A percentile compares a stretch with the other conserved stretches of the same genome.
Conservation (phyloP, 2,113 vertebrate genomes). For the Euleptes europaea region DNA sequence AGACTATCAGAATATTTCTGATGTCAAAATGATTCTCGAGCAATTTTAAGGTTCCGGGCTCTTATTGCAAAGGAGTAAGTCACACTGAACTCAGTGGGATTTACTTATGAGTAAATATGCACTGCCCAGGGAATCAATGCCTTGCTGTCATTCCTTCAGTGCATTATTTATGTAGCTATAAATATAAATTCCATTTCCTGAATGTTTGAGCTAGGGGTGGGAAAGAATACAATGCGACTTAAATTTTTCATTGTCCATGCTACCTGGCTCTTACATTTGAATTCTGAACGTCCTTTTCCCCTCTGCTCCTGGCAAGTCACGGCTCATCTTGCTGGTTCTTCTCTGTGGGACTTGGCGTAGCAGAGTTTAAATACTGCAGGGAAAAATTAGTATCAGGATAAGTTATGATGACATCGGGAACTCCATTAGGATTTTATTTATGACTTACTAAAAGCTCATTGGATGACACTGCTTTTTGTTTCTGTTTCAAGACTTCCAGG, state of each 20-base stretch:
- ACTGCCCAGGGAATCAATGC: background rate
- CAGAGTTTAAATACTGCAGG: background rate
- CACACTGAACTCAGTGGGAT: background rate
- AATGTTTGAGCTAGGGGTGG: background rate
- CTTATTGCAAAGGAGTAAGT: background rate
- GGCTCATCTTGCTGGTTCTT: background rate
- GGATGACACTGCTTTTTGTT: background rate
- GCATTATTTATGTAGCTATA: background rate
- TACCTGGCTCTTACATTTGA: background rate
- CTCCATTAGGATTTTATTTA: background rate
- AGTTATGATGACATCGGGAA: background rate
- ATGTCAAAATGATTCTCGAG: background rate
- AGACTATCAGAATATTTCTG: background rate
- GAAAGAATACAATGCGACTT: background rate
- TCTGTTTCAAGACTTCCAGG: background rate
- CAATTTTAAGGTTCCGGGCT: background rate
- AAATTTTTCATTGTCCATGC: background rate
- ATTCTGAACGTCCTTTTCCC: background rate
- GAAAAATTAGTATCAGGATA: background rate
- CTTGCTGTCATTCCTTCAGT: no score
- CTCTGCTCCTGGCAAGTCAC: background rate
- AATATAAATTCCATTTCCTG: background rate
- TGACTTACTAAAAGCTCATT: background rate
- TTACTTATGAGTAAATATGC: background rate
- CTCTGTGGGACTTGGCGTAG: background rate